These are phyloP conservation scores for Scotopteryx bipunctaria DNA, from an alignment of 2,888 invertebrate species.

Conservation along the genomic window DNA sequence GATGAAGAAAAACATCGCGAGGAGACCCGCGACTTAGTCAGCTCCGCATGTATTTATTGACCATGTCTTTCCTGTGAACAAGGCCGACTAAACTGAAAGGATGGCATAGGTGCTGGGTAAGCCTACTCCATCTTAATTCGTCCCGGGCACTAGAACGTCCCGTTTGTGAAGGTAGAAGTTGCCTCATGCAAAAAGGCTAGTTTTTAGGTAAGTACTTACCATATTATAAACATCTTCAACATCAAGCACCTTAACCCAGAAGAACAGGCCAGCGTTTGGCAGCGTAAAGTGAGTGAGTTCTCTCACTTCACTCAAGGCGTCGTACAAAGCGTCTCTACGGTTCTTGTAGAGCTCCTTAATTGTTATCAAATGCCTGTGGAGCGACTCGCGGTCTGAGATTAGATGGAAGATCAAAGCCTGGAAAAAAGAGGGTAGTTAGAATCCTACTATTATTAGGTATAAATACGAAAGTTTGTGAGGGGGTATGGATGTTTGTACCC, in stretches of 20 bases:
- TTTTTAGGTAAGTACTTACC: constrained; percentile 66
- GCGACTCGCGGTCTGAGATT: constrained; percentile 68
- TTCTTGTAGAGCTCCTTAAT: constrained; percentile 85
- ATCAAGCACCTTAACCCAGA: constrained; percentile 88
- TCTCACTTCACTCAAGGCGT: constrained; percentile 71
- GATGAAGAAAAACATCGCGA: too few species aligned
- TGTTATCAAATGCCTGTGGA: constrained; percentile 82
- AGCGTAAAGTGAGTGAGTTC: constrained; percentile 86
- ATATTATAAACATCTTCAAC: constrained; percentile 88
- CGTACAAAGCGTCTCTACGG: constrained; percentile 85
- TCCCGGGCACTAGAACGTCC: too few species aligned
- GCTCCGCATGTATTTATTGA: too few species aligned
- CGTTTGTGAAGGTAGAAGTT: neutral
- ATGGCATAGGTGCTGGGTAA: too few species aligned
- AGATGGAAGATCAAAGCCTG: constrained; percentile 57
- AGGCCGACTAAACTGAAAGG: too few species aligned
- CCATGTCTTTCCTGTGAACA: too few species aligned
- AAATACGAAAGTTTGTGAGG: too few species aligned
- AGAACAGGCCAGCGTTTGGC: constrained; percentile 90
- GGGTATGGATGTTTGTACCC: too few species aligned
- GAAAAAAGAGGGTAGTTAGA: constrained; percentile 6
- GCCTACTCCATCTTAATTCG: too few species aligned
- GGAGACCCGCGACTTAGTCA: too few species aligned
- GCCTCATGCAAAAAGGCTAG: neutral
- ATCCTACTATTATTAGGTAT: neutral